Evolutionary conservation across 2,113 vertebrate genomes (phyloP), one percentile per base, ranked within the genome.

Genomic region (Oplegnathus fasciatus): DNA sequence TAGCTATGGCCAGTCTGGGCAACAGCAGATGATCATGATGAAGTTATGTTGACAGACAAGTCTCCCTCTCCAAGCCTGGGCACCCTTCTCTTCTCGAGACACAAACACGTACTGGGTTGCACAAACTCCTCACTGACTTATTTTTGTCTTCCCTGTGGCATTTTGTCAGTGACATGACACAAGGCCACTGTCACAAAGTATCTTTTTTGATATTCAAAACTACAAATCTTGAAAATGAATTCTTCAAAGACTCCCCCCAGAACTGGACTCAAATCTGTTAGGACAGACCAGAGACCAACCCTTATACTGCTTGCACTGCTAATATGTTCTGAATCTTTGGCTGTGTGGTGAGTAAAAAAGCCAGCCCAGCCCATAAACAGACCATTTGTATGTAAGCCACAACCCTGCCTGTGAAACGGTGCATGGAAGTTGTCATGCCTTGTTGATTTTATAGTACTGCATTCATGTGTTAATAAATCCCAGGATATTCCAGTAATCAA

Each of bases 401-500:
- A 40, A 9, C 2, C 17, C 61, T 62, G 61, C 40, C n/a, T 57
- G 26, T 73, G 61, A 72, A 64, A 57, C n/a, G 6, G 55, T 8
- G 58, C 75, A 50, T 86, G 76, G 54, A 68, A 17, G 66, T 24
- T 67, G 48, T 76, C 74, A 54, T 32, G 74, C 70, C 67, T 79
- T 72, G 67, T 84, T 85, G 69, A 76, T 76, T 90, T 87, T 84
- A 78, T 46, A 4, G 78, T 28, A 5, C 69, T 58, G 24, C 67
- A 55, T 72, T 66, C 40, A 37, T 44, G 24, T 54, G 58, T 75
- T 80, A 60, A 55, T 74, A 78, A 85, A 78, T 83, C 70, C 55
- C 62, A 67, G 18, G 78, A 71, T 57, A 69, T 75, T 42, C 2
- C 0, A n/a, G 70, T 69, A 64, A 91, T 86, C 75, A 73, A 81